Evolutionary conservation across 2,888 invertebrate genomes (phyloP), one percentile per base, ranked within the genome.

Genomic region (Eupelmus urozonus): DNA sequence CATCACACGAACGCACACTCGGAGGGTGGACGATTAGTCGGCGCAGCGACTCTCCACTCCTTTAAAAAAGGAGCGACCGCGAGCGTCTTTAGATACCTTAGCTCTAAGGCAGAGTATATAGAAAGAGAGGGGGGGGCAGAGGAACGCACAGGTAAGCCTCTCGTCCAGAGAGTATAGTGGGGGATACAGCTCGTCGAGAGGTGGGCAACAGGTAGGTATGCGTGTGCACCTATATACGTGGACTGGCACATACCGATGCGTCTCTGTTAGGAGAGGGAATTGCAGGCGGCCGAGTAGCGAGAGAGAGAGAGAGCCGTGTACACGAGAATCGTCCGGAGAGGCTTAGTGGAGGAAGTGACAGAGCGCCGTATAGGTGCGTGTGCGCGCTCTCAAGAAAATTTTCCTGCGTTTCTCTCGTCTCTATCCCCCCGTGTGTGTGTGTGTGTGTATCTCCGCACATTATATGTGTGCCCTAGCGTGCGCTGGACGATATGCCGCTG

Each of bases 151-250:
- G 53, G 16, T 9, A 53, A 25, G 20, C 42, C 3, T 0, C 25
- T 13, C 25, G 53, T 1, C 20, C 34, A 25, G 53, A 25, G 27
- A 23, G 29, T 34, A n/a, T n/a, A 42, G 70, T 49, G 49, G 49
- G 45, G 27, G 40, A 29, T 34, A 34, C 9, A 34, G 34, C 34
- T 34, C 5, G 49, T 4, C 23, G 60, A 66, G 25, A 55, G 62
- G 73, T 55, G 49, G 62, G 78, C 69, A 78, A 75, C 73, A 79
- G 76, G 76, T 73, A 80, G 69, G 76, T 77, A 77, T 77, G 66
- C 67, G 80, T 18, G 72, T 77, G 74, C 73, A 77, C 70, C 80
- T 77, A n/a, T n/a, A n/a, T 80, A 80, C 80, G 80, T 77, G 80
- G 80, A 77, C 16, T 59, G 71, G 63, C 79, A n/a, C n/a, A 79